Base-by-base conservation (phyloP, 2,888 invertebrate species). In the Volucella zonaria region DNA sequence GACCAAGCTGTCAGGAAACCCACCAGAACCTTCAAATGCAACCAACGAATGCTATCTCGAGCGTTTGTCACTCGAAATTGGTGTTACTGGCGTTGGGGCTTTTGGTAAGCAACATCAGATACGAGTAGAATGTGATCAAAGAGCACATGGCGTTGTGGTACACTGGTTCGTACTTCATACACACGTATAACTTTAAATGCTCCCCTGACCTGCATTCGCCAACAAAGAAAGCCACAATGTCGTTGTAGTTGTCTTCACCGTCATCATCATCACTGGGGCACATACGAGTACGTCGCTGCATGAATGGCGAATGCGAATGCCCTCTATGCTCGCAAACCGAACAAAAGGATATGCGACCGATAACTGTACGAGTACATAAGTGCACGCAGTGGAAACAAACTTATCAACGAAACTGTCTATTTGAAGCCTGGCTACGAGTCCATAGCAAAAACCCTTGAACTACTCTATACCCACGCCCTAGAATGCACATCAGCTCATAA, bases 21-120 rank as follows among this genome's bases (percentile, higher is more conserved):
- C 67, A 31, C 75, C 18, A 73, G 64, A 42, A 68, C 59, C 68
- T 47, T 61, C 67, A 67, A 66, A 76, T 76, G 31, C 49, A 66
- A 58, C 18, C 11, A 68, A 61, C 68, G 61, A 61, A 61, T 68
- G 54, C 54, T 70, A 70, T 70, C 70, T 70, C 49, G 40, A 58
- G 49, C 58, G 49, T 70, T 47, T 70, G 70, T 70, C 70, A 70
- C 70, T 70, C 11, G 40, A n/a, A 61, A 43, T 61, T 51, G 62
- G 62, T 64, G 38, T 64, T 64, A 47, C 47, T 61, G 23, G 61
- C 40, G 51, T 42, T 66, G 66, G 47, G 40, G 14, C 23, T 10
- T 10, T 23, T 23, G 23, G 11, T n/a, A 54, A 15, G 18, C 11
- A 18, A 18, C n/a, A 54, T 10, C 9, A 9, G 18, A 54, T 54